Conservation (phyloP, 2,113 vertebrate species). For the Corythaeola cristata region DNA sequence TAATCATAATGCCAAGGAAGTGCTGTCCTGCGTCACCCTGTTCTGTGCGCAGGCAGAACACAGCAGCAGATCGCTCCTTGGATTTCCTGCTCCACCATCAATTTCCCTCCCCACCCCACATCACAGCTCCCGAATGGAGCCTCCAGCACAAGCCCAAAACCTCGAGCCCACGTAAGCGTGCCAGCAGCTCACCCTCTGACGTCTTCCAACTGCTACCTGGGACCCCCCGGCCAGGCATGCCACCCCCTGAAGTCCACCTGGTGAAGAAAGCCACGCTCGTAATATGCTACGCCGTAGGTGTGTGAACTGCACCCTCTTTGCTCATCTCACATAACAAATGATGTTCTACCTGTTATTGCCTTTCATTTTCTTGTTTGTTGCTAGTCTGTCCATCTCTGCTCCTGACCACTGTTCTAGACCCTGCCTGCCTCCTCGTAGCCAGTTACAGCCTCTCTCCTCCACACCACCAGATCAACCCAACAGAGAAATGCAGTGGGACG, state of each 20-base stretch:
- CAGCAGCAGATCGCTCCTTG: neutral
- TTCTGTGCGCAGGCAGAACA: neutral
- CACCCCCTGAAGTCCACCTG: no score
- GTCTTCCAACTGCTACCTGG: neutral
- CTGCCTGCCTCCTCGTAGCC: neutral
- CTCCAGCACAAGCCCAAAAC: neutral
- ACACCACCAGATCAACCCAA: neutral
- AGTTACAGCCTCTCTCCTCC: neutral
- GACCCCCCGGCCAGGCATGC: neutral
- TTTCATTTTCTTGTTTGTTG: neutral
- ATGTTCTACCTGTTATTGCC: neutral
- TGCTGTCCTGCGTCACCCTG: neutral
- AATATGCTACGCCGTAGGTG: rapidly evolving
- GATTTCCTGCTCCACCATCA: neutral
- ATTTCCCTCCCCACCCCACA: neutral
- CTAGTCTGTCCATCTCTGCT: neutral
- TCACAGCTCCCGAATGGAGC: neutral
- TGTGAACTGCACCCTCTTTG: neutral
- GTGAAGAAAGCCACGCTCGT: neutral
- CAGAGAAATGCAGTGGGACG: neutral
- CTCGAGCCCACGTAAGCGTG: rapidly evolving
- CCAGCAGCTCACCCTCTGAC: neutral
- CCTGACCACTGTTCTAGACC: neutral
- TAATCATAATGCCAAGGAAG: neutral
- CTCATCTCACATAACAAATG: neutral